phyloP scores from a whole-genome alignment of 2,888 invertebrate species.

The Drosophila borborema region DNA sequence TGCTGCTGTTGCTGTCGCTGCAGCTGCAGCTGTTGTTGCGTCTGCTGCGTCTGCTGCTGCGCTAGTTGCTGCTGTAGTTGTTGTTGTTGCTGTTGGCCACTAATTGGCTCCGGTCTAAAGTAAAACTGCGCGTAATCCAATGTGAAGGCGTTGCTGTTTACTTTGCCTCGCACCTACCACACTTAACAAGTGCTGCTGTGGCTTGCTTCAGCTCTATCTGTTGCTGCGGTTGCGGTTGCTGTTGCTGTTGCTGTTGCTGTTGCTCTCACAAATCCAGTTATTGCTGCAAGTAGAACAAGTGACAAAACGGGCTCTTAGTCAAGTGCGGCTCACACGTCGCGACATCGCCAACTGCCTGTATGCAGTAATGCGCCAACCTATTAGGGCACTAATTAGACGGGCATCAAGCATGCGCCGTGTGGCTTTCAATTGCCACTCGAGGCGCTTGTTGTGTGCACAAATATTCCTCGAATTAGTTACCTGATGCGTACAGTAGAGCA shows the following conservation, averaged over 20 bases:
- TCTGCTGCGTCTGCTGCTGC: constrained; percentile 57
- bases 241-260: constrained; percentile 1
- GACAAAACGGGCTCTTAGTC: constrained; percentile 49
- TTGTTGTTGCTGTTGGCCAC: constrained; percentile 83
- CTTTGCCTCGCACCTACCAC: constrained; percentile 65
- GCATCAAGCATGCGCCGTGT: constrained; percentile 55
- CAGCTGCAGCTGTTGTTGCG: constrained; percentile 56
- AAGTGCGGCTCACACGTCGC: constrained; percentile 35
- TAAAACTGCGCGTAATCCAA: constrained; percentile 85
- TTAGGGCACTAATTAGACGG: constrained; percentile 66
- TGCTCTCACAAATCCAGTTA: constrained; percentile 9
- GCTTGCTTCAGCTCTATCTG: constrained; percentile 23
- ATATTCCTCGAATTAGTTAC: constrained; percentile 18
- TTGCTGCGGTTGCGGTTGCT: constrained; percentile 27
- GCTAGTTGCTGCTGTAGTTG: constrained; percentile 63
- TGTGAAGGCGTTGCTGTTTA: constrained; percentile 80
- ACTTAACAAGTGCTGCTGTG: constrained; percentile 52
- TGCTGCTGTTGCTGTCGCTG: constrained; percentile 70
- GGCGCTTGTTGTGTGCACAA: constrained; percentile 2
- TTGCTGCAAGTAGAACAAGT: constrained; percentile 64
- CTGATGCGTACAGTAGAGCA: not conserved
- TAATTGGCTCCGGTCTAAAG: constrained; percentile 85
- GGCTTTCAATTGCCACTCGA: constrained; percentile 33
- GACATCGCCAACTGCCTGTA: constrained; percentile 12
- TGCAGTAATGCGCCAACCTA: constrained; percentile 26